phyloP scores from a whole-genome alignment of 2,113 vertebrate species.

The Leptocoma aspasia region DNA sequence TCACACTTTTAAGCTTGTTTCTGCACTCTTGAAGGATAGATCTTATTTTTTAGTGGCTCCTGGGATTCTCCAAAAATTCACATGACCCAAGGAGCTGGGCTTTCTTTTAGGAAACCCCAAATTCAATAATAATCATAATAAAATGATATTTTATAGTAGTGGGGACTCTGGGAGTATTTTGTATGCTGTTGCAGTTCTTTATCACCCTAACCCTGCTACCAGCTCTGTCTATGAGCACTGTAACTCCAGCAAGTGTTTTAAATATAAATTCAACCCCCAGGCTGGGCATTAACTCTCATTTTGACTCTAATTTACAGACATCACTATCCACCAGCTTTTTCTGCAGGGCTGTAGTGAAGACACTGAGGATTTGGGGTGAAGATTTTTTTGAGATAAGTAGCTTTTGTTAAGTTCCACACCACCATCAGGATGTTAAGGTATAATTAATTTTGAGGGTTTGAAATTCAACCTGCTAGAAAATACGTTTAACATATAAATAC shows the following conservation, averaged over 20 bases:
- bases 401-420: neutral
- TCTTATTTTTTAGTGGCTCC: neutral
- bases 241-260: neutral
- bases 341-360: neutral
- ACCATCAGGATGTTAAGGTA: neutral
- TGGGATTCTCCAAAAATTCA: neutral
- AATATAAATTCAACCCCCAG: neutral
- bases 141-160: neutral
- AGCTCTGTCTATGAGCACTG: neutral
- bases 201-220: neutral
- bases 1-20: neutral
- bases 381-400: neutral
- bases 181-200: neutral
- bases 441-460: neutral
- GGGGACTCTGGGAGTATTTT: neutral
- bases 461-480: neutral
- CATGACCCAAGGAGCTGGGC: neutral
- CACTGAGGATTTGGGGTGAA: neutral
- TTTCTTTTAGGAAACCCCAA: neutral
- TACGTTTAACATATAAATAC: neutral
- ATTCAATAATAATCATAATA: neutral
- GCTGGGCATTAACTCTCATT: neutral
- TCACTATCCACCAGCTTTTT: neutral
- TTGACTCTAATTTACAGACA: neutral
- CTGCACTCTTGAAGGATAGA: neutral